These are phyloP conservation scores for Dendrolimus punctatus DNA, from an alignment of 1,140 invertebrate species.

Conservation along the genomic window DNA sequence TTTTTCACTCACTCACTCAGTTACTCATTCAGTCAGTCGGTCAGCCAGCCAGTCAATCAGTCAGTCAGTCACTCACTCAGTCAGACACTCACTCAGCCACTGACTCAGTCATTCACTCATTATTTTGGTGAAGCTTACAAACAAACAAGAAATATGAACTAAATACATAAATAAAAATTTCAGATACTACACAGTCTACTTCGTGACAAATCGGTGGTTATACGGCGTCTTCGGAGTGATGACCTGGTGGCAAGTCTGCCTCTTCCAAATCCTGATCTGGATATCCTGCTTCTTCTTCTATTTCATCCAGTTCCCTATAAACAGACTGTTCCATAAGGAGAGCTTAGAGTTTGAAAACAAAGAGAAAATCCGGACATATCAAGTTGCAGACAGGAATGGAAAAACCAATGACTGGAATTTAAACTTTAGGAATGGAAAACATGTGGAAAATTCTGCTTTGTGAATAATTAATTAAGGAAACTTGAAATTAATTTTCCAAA, in stretches of 20 bases:
- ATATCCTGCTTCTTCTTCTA: slow-evolving; percentile 37
- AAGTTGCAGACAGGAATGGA: background rate
- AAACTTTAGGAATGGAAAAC: slow-evolving; percentile 6
- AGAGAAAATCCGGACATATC: background rate
- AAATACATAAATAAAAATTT: slow-evolving; percentile 16
- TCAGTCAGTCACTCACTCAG: no score
- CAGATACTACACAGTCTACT: slow-evolving; percentile 60
- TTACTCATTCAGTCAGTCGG: no score
- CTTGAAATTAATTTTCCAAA: no score
- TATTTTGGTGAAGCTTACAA: no score
- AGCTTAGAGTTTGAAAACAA: background rate
- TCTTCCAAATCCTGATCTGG: slow-evolving; percentile 51
- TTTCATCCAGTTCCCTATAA: slow-evolving; percentile 44
- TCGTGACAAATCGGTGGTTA: slow-evolving; percentile 45
- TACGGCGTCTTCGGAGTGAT: slow-evolving; percentile 58
- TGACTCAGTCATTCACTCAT: no score
- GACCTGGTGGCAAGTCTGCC: slow-evolving; percentile 59
- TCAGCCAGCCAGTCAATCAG: no score
- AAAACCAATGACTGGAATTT: slow-evolving; percentile 2
- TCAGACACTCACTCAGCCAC: no score
- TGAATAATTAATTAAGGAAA: no score
- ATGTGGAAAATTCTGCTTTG: slow-evolving; percentile 4
- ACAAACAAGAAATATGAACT: background rate
- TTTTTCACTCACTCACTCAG: no score
- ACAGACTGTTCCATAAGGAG: slow-evolving; percentile 37